Percentiles rank a stretch among this genome's conserved stretches.
Evolutionary conservation across 2,797 vertebrate species (phyloP).

Genomic region (Chiloscyllium punctatum): DNA sequence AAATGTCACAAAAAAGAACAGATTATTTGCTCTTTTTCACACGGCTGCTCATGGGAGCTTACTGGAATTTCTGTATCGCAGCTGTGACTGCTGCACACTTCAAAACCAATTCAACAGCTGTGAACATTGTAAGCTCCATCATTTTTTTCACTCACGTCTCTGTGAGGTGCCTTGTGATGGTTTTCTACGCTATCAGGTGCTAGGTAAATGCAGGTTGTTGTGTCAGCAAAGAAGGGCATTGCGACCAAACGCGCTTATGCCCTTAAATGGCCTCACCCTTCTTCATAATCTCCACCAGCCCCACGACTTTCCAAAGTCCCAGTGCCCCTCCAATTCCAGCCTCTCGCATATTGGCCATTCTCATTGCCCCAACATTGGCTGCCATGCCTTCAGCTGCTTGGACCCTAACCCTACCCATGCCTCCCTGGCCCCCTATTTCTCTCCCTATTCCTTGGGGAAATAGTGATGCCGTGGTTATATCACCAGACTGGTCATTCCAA

Average conservation of each 20-base stretch:
- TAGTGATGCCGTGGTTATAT: too few species aligned
- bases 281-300: neutral
- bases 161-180: neutral
- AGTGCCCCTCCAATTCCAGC: neutral
- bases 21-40: neutral
- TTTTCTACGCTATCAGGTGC: neutral
- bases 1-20: neutral
- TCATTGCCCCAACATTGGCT: neutral
- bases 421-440: neutral
- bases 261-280: neutral
- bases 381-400: neutral
- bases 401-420: too few species aligned
- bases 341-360: neutral
- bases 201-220: neutral
- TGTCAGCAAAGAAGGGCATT: too few species aligned
- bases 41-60: neutral
- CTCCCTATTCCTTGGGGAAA: neutral
- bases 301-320: neutral
- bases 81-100: neutral
- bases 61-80: neutral
- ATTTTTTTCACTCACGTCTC: neutral
- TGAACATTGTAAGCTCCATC: neutral
- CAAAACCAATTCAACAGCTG: neutral
- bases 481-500: too few species aligned
- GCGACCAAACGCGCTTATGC: neutral